These are phyloP conservation scores for Thereva unica DNA, from an alignment of 2,888 invertebrate genomes.

Conservation along the genomic window DNA sequence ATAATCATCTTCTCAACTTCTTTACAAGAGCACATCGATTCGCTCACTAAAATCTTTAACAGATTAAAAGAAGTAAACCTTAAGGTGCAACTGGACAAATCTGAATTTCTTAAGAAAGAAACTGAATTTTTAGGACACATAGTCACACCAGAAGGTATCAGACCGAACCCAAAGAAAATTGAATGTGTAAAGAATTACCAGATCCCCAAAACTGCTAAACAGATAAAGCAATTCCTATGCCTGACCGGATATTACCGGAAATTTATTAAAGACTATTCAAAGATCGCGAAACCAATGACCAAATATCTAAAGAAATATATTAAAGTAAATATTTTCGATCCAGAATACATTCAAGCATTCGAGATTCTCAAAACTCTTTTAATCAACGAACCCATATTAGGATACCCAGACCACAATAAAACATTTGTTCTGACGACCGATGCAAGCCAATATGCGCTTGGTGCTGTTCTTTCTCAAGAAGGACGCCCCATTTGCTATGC, in stretches of 20 bases:
- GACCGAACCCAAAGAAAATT: constrained; percentile 43
- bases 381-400: constrained; percentile 21
- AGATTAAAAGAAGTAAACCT: not conserved
- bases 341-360: constrained; percentile 22
- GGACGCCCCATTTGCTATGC: constrained; percentile 47
- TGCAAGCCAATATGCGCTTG: constrained; percentile 46
- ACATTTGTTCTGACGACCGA: constrained; percentile 48
- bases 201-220: constrained; percentile 40
- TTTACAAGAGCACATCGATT: constrained; percentile 44
- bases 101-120: constrained; percentile 40
- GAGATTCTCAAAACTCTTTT: constrained; percentile 16
- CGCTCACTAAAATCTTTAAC: not conserved
- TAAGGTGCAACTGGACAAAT: constrained; percentile 39
- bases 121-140: constrained; percentile 46
- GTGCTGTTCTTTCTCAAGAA: constrained; percentile 46
- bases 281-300: not conserved
- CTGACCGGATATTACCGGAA: constrained; percentile 38
- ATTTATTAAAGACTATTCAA: constrained; percentile 50
- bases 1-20: constrained; percentile 46
- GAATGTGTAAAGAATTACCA: constrained; percentile 38
- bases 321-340: constrained; percentile 29
- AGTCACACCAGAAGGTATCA: constrained; percentile 39
- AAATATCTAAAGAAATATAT: constrained; percentile 36
- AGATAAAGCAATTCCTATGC: constrained; percentile 39
- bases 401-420: constrained; percentile 41